These are phyloP conservation scores for Ypsolopha scabrella DNA, from an alignment of 2,888 invertebrate species.

Conservation along the genomic window DNA sequence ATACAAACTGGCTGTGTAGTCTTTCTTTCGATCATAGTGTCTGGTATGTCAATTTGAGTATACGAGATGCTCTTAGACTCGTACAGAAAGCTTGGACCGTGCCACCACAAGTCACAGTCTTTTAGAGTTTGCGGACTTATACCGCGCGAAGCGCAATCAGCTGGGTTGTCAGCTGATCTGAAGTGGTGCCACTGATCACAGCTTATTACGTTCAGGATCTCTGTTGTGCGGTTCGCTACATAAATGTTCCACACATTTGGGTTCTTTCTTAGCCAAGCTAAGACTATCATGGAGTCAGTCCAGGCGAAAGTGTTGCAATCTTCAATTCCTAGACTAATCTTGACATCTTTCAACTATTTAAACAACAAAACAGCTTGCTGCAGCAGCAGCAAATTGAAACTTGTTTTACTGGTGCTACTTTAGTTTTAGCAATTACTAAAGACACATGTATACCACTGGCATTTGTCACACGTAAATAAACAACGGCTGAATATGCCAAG, in stretches of 20 bases:
- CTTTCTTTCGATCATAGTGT: too few relatives aligned
- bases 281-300: conserved; percentile 13
- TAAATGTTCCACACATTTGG: conserved; percentile 14
- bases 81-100: too few relatives aligned
- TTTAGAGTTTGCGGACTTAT: too few relatives aligned
- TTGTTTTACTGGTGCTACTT: conserved; percentile 10
- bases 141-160: too few relatives aligned
- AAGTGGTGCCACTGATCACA: background rate
- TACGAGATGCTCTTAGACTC: too few relatives aligned
- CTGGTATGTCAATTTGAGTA: too few relatives aligned
- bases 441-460: too few relatives aligned
- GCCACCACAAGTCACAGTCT: too few relatives aligned
- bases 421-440: conserved; percentile 6
- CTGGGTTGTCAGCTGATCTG: background rate
- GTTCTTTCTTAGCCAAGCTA: conserved; percentile 10
- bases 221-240: conserved; percentile 12
- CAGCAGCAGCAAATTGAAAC: conserved; percentile 9
- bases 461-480: too few relatives aligned
- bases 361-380: conserved; percentile 9
- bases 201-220: conserved; percentile 5
- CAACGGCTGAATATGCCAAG: too few relatives aligned
- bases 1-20: too few relatives aligned
- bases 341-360: background rate
- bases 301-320: conserved; percentile 7
- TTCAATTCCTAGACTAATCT: background rate